Evolutionary conservation across 2,797 vertebrate species (phyloP).

Genomic region (Pempheris klunzingeri): DNA sequence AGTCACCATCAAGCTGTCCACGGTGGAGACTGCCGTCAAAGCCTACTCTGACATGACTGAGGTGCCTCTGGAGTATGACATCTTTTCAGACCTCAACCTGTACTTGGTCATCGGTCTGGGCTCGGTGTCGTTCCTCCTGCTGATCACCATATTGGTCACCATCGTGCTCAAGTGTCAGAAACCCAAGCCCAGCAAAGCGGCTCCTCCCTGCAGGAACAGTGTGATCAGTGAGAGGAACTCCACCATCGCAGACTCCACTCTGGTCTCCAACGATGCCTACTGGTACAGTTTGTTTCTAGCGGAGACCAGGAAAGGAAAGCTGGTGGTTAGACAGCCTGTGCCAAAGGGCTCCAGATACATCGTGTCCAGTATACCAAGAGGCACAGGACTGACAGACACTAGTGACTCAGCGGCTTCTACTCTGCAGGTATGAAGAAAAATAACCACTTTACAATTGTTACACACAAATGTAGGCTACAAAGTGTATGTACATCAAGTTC

Average conservation of each 20-base stretch:
- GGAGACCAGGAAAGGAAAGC: conserved; percentile 76
- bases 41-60: conserved; percentile 72
- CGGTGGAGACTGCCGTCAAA: conserved; percentile 67
- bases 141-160: conserved; percentile 59
- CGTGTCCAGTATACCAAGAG: conserved; percentile 75
- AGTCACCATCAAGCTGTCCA: conserved; percentile 76
- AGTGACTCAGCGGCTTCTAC: conserved; percentile 67
- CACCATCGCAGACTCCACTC: conserved; percentile 73
- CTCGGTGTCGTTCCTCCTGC: conserved; percentile 54
- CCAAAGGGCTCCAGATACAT: conserved; percentile 75
- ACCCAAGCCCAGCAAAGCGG: conserved; percentile 59
- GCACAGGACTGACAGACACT: conserved; percentile 69
- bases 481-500: neutral
- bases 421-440: conserved; percentile 61
- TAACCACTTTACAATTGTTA: too few species aligned
- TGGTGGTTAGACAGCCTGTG: conserved; percentile 74
- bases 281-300: conserved; percentile 79
- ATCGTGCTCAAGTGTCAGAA: conserved; percentile 77
- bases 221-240: conserved; percentile 77
- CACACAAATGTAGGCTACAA: neutral
- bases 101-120: conserved; percentile 69
- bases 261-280: conserved; percentile 79
- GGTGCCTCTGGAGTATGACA: conserved; percentile 71
- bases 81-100: conserved; percentile 75
- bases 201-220: conserved; percentile 75